Conservation (phyloP, 2,888 invertebrate species). For the Amorpha juglandis region DNA sequence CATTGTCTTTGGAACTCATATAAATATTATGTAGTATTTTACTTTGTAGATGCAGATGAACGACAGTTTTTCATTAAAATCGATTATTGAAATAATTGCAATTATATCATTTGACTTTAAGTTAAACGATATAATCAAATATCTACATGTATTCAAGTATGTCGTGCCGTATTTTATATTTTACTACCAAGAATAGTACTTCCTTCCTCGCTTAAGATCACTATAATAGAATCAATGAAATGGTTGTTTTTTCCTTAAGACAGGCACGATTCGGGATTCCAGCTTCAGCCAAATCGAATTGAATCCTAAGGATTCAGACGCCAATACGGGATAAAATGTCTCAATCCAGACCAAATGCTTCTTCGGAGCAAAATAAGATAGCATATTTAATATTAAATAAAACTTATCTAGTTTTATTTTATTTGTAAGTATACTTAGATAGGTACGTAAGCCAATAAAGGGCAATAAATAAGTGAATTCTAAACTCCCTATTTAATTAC, state of each 20-base stretch:
- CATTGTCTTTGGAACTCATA: too few relatives aligned
- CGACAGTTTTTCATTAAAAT: too few relatives aligned
- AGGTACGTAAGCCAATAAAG: too few relatives aligned
- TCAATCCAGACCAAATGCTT: constrained; percentile 1
- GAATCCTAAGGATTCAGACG: constrained; percentile 16
- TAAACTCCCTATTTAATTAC: background rate
- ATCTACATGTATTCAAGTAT: background rate
- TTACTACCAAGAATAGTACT: background rate
- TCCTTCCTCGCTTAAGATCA: constrained; percentile 3
- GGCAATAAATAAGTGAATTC: background rate
- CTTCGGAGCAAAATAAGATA: background rate
- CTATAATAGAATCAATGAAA: constrained; percentile 6
- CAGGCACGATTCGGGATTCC: constrained; percentile 2
- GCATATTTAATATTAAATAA: background rate
- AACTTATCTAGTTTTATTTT: background rate
- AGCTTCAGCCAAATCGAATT: constrained; percentile 16
- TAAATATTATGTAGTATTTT: too few relatives aligned
- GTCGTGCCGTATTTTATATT: background rate
- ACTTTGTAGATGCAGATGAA: too few relatives aligned
- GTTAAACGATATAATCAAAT: too few relatives aligned
- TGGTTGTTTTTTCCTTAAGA: constrained; percentile 7
- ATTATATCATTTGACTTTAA: too few relatives aligned
- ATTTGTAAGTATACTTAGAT: background rate
- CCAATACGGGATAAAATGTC: constrained; percentile 17
- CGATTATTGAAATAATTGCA: background rate